Evolutionary conservation across 2,888 invertebrate genomes (phyloP), one percentile per base, ranked within the genome.

Genomic region (Priocnemis perturbator): DNA sequence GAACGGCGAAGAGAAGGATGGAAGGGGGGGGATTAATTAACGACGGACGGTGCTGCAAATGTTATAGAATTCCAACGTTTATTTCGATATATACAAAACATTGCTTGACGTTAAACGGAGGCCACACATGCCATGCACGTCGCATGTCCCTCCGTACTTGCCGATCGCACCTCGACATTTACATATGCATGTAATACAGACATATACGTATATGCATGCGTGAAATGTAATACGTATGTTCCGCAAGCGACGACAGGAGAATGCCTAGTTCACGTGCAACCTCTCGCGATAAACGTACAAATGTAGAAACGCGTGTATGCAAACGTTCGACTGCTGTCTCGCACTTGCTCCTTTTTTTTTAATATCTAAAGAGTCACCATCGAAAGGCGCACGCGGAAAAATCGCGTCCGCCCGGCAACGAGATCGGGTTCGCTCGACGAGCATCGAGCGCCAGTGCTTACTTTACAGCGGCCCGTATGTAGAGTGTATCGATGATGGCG

Each of bases 51-150:
- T 26, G 5, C 3, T 26, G 26, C 5, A 26, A 26, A 26, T 26
- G 26, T 55, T 71, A 69, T 73, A 73, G 63, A 75, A 77, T 79
- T 75, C 74, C 75, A 78, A 76, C 76, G 72, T 84, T 84, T 84
- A 85, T 84, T 85, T 74, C 76, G 64, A 72, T 83, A 83, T 83
- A 79, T 84, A 85, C 81, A 85, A 84, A 84, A 83, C 79, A 83
- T 79, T 70, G 76, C 72, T 72, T 74, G 67, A 77, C 77, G 70
- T 67, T 73, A 44, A 70, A 70, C 64, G 70, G 71, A 79, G 65
- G 64, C 59, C 53, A 61, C 60, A 59, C 69, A 56, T 63, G 67
- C 50, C 44, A 17, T 11, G 20, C 30, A 73, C 7, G 26, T 53
- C 45, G 60, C 63, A 48, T 67, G 52, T 60, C 48, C 52, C 48